phyloP scores from a whole-genome alignment of 2,888 invertebrate species.

The Pandemis corylana region DNA sequence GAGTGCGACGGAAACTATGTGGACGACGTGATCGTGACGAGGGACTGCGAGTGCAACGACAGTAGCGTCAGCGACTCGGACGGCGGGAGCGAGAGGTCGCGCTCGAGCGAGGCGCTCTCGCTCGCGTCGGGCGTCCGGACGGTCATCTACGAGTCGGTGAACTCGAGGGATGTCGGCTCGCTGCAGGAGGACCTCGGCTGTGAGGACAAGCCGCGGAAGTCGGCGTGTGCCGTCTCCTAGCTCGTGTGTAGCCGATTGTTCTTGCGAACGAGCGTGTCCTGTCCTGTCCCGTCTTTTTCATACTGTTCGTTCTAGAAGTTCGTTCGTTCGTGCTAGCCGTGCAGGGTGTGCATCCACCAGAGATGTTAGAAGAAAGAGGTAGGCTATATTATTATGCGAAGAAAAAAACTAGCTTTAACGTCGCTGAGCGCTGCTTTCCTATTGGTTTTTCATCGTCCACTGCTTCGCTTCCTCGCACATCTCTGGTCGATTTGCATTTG shows the following conservation, averaged over 20 bases:
- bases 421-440: too few relatives aligned
- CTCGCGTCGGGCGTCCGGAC: constrained; percentile 52
- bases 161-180: constrained; percentile 27
- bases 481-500: too few relatives aligned
- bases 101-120: constrained; percentile 45
- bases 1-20: not conserved
- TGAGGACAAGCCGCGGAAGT: constrained; percentile 37
- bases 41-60: not conserved
- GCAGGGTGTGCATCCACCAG: too few relatives aligned
- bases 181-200: constrained; percentile 23
- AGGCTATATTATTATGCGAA: too few relatives aligned
- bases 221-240: constrained; percentile 44
- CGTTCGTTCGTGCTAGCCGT: too few relatives aligned
- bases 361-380: too few relatives aligned
- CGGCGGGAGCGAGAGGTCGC: constrained; percentile 13
- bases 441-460: too few relatives aligned
- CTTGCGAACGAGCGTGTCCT: too few relatives aligned
- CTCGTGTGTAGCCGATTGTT: not conserved
- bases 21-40: not conserved
- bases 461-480: too few relatives aligned
- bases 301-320: too few relatives aligned
- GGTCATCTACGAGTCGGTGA: constrained; percentile 52
- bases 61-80: not conserved
- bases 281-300: too few relatives aligned
- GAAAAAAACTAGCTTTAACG: too few relatives aligned